Conservation (phyloP, 2,888 invertebrate species). For the Melikaiella ostensackeni region DNA sequence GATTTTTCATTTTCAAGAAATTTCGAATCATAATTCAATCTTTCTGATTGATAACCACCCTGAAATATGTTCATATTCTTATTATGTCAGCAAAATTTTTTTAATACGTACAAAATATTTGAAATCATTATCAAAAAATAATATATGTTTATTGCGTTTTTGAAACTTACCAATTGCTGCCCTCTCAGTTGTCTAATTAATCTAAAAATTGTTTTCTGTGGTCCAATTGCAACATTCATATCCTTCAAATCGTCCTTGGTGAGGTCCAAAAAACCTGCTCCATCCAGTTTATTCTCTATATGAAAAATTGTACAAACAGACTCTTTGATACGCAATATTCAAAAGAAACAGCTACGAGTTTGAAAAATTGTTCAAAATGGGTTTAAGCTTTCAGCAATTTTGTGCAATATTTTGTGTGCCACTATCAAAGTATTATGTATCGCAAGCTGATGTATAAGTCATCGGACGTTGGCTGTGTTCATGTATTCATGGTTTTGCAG, state of each 20-base stretch:
- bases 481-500: slow-evolving; percentile 21
- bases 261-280: slow-evolving; percentile 43
- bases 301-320: background rate
- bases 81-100: too few species aligned
- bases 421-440: slow-evolving; percentile 41
- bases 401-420: background rate
- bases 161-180: background rate
- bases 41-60: too few species aligned
- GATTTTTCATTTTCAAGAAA: too few species aligned
- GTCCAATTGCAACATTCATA: slow-evolving; percentile 49
- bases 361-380: background rate
- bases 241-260: slow-evolving; percentile 45
- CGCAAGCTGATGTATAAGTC: slow-evolving; percentile 44
- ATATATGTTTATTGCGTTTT: background rate
- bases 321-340: slow-evolving; percentile 4
- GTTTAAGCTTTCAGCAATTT: background rate
- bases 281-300: slow-evolving; percentile 46
- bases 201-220: slow-evolving; percentile 40
- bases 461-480: slow-evolving; percentile 33
- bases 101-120: too few species aligned
- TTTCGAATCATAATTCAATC: too few species aligned
- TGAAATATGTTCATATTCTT: too few species aligned
- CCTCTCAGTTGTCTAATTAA: background rate
- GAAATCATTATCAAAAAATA: background rate
- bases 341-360: background rate